Evolutionary conservation across 2,113 vertebrate species (phyloP), one percentile per base, ranked within the genome.

Genomic region (Syngnathoides biaculeatus): DNA sequence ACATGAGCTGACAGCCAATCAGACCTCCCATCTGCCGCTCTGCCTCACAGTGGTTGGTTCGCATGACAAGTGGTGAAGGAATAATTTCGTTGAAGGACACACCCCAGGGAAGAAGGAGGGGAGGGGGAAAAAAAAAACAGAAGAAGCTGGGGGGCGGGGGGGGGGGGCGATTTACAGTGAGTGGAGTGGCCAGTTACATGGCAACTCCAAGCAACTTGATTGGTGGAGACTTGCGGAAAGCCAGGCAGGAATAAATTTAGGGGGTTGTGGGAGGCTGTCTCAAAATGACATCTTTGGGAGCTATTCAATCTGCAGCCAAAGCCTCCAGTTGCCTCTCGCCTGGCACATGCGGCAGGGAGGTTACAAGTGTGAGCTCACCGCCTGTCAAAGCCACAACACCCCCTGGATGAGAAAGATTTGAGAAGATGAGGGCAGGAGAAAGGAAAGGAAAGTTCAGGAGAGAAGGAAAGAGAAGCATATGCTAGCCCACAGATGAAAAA

Each of bases 231-330:
- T 52, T 40, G 71, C 66, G 76, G 68, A 68, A 84, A 88, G 79
- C 83, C 85, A 87, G 88, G 83, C 87, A 83, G 79, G 78, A 80
- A 90, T 89, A 78, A 86, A 89, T 89, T 89, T 87, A 15, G 22
- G 60, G 40, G 39, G 60, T 42, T 43, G 13, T 78, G 74, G 78
- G 78, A 84, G 72, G 75, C 79, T 88, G 89, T 88, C 86, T 85
- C 84, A 80, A 86, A 86, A 86, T 89, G 87, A 88, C 87, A 88
- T 87, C 85, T 88, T 77, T 67, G 87, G 87, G 82, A 89, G 87
- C 79, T 84, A 82, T 89, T 90, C 86, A 89, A 87, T 89, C 85
- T 88, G 80, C 77, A 87, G 84, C 86, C 83, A 79, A 84, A 85
- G 72, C 87, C 87, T 88, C 84, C 73, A 85, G 87, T 86, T 85